These are phyloP conservation scores for Dendrolimus kikuchii DNA, from an alignment of 1,140 invertebrate genomes.

Conservation along the genomic window DNA sequence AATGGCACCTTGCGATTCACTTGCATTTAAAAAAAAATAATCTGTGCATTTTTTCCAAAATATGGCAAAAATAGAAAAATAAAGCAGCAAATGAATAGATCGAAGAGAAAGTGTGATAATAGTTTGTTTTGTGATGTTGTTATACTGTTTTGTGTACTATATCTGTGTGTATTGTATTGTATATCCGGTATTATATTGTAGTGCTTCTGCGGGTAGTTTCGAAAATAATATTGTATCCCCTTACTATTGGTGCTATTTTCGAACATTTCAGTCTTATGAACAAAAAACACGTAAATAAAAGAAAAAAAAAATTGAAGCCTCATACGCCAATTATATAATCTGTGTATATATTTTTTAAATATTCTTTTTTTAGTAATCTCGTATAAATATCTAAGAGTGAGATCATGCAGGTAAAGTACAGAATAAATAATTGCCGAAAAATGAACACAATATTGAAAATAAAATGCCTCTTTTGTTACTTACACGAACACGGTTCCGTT, in stretches of 20 bases:
- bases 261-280: slow-evolving; percentile 62
- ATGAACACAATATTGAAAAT: slow-evolving; percentile 67
- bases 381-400: slow-evolving; percentile 70
- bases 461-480: slow-evolving; percentile 67
- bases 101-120: slow-evolving; percentile 5
- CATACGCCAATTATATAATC: slow-evolving; percentile 67
- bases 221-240: slow-evolving; percentile 17
- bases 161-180: slow-evolving; percentile 9
- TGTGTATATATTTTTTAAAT: slow-evolving; percentile 63
- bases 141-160: slow-evolving; percentile 7
- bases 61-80: neutral
- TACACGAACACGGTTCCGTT: slow-evolving; percentile 65
- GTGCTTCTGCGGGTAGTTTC: slow-evolving; percentile 45
- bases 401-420: slow-evolving; percentile 66
- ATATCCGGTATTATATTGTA: slow-evolving; percentile 24
- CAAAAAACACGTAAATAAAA: slow-evolving; percentile 50
- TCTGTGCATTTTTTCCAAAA: slow-evolving; percentile 25
- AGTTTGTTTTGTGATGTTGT: slow-evolving; percentile 9
- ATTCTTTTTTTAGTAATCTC: slow-evolving; percentile 67
- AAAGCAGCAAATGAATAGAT: slow-evolving; percentile 5
- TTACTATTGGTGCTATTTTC: slow-evolving; percentile 57
- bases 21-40: slow-evolving; percentile 27
- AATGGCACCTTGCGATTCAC: slow-evolving; percentile 66
- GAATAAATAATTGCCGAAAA: slow-evolving; percentile 69
- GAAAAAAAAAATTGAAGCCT: slow-evolving; percentile 61